Conservation (phyloP, 2,113 vertebrate species). For the Leptosomus discolor region DNA sequence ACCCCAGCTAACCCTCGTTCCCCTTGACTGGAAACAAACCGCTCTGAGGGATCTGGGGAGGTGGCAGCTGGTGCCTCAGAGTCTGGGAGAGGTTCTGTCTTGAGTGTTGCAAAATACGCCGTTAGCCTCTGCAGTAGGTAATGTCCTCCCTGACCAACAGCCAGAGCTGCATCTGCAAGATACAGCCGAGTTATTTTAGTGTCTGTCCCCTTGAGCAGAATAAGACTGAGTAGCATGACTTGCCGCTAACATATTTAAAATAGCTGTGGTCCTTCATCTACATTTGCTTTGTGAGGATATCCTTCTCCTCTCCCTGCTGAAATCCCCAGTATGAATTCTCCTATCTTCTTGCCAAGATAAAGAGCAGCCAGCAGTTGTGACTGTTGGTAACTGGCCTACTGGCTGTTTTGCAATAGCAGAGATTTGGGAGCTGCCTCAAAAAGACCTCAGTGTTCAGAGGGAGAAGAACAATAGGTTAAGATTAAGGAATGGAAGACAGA, state of each 20-base stretch:
- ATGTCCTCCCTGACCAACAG: conserved; percentile 66
- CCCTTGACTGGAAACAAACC: not conserved
- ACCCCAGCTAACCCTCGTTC: not conserved
- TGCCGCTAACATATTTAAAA: conserved; percentile 51
- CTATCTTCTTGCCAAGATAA: conserved; percentile 53
- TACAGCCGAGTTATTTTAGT: conserved; percentile 42
- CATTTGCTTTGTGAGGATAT: conserved; percentile 49
- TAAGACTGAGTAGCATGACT: conserved; percentile 32
- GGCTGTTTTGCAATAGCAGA: conserved; percentile 48
- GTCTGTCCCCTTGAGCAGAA: conserved; percentile 37
- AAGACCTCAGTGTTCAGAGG: conserved; percentile 34
- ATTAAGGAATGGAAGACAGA: conserved; percentile 35
- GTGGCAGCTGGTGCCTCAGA: not conserved
- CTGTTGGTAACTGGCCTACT: conserved; percentile 55
- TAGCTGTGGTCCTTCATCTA: conserved; percentile 54
- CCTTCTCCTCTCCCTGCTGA: conserved; percentile 27
- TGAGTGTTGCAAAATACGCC: not conserved
- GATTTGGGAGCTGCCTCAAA: conserved; percentile 61
- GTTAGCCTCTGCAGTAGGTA: conserved; percentile 61
- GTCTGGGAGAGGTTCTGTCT: not conserved
- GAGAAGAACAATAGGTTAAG: conserved; percentile 50
- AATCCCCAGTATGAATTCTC: conserved; percentile 41
- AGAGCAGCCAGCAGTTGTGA: conserved; percentile 58
- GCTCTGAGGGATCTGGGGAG: not conserved
- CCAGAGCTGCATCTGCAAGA: conserved; percentile 69